Base-by-base conservation (phyloP, 2,113 vertebrate genomes). In the Camarhynchus parvulus region DNA sequence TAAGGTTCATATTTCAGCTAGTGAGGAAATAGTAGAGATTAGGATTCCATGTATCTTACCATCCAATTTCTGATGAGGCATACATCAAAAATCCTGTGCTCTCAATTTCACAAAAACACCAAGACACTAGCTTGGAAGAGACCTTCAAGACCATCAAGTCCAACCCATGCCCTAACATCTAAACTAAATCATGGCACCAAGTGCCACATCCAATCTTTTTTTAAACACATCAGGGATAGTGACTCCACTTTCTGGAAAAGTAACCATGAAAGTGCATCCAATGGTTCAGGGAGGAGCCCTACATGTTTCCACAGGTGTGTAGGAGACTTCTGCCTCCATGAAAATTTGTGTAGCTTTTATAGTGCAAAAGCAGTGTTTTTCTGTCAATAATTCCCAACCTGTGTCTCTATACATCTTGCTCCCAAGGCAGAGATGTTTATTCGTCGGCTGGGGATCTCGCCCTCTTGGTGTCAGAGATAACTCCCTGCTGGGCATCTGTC, bases 261-360 rank as follows among this genome's bases (percentile, higher is more conserved):
- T 44, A 44, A 53, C 9, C 15, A 55, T 0, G 0, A 44, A 79
- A 39, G 35, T 42, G 4, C 0, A 2, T 30, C 33, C 33, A 53
- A 1, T 44, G 25, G 3, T 44, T 66, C 0, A 0, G 7, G 15
- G 49, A 44, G 15, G 39, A 55, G 21, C 11, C 9, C 7, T 55
- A 19, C 20, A 4, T 4, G 1, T 66, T 44, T 55, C 20, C 33
- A 30, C 5, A 9, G 9, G 4, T 35, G 13, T 55, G 61, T 44
- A 44, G 76, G 49, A 53, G 39, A 19, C 20, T 19, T 35, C 61
- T 24, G 24, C 31, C 25, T 35, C 20, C 0, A 1, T 15, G 31
- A 44, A 79, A 44, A 19, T 19, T 18, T 44, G 31, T 66, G 49
- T 66, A 14, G 39, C 9, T 44, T 64, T 66, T 35, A 5, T 11